phyloP scores from a whole-genome alignment of 30 jellyfish, hydroid and myxozoan species.

The Aurelia aurita complex sp. Pacific region DNA sequence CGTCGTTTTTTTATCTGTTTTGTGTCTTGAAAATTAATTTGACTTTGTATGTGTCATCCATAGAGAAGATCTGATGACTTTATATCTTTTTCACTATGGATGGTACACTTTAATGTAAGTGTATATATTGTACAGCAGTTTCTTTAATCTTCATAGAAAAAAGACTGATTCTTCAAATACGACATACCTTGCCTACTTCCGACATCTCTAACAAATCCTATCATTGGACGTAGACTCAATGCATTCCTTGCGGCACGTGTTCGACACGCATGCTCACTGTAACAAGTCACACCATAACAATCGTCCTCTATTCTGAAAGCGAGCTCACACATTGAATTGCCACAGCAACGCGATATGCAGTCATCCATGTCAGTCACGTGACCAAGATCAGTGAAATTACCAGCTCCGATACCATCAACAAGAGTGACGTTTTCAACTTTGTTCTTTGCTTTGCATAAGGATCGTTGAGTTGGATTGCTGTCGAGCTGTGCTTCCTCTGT shows the following conservation, averaged over 20 bases:
- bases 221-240: constrained; percentile 64
- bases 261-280: constrained; percentile 79
- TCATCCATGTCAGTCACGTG: constrained; percentile 84
- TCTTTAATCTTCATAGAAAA: too few relatives aligned
- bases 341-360: constrained; percentile 87
- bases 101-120: too few relatives aligned
- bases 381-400: constrained; percentile 94
- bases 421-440: constrained; percentile 78
- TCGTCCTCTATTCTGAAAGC: constrained; percentile 92
- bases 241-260: constrained; percentile 94
- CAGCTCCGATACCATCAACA: constrained; percentile 91
- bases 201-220: constrained; percentile 79
- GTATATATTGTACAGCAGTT: too few relatives aligned
- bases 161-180: too few relatives aligned
- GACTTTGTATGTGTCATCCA: too few relatives aligned
- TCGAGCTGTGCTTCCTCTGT: constrained; percentile 50
- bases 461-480: constrained; percentile 68
- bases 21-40: too few relatives aligned
- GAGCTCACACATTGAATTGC: constrained; percentile 75
- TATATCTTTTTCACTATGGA: too few relatives aligned
- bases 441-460: constrained; percentile 58
- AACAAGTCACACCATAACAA: constrained; percentile 93
- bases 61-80: too few relatives aligned
- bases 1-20: too few relatives aligned
- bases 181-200: constrained; percentile 62